Percentiles rank a stretch among this genome's conserved stretches.
phyloP scores from a whole-genome alignment of 2,888 invertebrate species.

The Osedax frankpressi region DNA sequence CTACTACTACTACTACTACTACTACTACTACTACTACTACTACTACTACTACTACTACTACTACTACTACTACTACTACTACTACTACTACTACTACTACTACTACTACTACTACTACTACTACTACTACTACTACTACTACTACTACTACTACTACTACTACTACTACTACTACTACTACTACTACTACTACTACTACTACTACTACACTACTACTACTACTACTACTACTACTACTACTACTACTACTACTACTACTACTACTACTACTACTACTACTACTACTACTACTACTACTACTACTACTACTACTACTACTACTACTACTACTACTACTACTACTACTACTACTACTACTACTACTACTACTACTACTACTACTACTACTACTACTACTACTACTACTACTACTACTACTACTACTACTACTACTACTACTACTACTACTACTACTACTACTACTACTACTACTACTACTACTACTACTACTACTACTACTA shows the following conservation, averaged over 20 bases:
- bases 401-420: background rate
- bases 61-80: background rate
- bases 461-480: background rate
- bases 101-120: background rate
- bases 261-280: background rate
- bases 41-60: background rate
- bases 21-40: background rate
- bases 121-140: background rate
- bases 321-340: background rate
- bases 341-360: background rate
- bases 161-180: background rate
- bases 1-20: background rate
- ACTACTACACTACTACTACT: background rate
- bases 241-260: background rate
- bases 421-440: background rate
- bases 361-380: background rate
- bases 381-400: background rate
- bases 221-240: background rate
- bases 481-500: background rate
- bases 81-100: background rate
- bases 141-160: background rate
- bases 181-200: background rate
- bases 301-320: background rate
- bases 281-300: background rate
- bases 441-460: background rate